Evolutionary conservation across 1,140 invertebrate species (phyloP), one percentile per base, ranked within the genome.

Genomic region (Bacillus rossius): DNA sequence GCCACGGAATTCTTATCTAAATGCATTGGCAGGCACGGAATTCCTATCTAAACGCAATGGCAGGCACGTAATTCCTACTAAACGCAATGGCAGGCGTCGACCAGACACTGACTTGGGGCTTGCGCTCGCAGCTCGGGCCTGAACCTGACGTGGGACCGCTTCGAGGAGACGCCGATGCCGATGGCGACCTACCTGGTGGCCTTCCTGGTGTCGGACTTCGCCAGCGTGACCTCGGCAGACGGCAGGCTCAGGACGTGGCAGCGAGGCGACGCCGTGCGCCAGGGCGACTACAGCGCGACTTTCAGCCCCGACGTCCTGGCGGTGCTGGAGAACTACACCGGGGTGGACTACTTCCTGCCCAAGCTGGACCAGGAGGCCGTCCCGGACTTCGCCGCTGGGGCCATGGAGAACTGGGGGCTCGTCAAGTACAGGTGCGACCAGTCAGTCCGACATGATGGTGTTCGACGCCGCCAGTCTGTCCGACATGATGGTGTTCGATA

Each of bases 161-260:
- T 34, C 29, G 29, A 34, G 29, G 29, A 34, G 29, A 34, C 29
- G 4, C 29, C 29, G 5, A 34, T 34, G 29, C 29, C 0, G 17
- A 91, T 91, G 84, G 86, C 87, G 2, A 86, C 88, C 1, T 92
- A 92, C 65, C 73, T 91, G 7, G 72, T 92, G 13, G 88, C 89
- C 0, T 85, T 91, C 66, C 77, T 86, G 17, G 79, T 91, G 0
- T 84, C 81, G 13, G 84, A 91, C 64, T 89, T 85, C 61, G 67
- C 72, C 29, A 47, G 25, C 0, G 37, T 48, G 0, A 16, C 0
- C 55, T 51, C 2, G 0, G 14, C 0, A 0, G 57, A 51, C 17
- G 23, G 23, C 17, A 5, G 4, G 3, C 40, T 41, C 19, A 29
- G 8, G 25, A 34, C 29, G 4, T 34, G 29, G 29, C 29, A 34